Evolutionary conservation across 2,888 invertebrate genomes (phyloP), one percentile per base, ranked within the genome.

Genomic region (Scaeva pyrastri): DNA sequence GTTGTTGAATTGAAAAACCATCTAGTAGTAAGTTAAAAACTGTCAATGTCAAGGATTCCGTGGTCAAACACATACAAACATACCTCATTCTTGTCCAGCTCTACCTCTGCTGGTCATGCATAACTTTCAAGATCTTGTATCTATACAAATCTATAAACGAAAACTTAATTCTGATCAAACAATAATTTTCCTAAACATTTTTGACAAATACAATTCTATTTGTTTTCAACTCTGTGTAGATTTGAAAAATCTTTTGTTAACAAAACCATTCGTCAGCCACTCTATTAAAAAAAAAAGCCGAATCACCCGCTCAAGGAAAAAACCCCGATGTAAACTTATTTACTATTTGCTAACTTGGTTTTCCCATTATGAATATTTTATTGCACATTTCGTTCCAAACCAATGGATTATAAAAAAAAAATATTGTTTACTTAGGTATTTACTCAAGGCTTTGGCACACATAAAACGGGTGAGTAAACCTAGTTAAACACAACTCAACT

Each of bases 401-500:
- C 48, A 23, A 14, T 21, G 10, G 12, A 12, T 5, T 31, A 31
- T 7, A 10, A 23, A 1, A 19, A 31, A 64, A 70, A 58, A 60
- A 71, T 74, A 58, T 21, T 82, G 77, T 82, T 82, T 86, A 41
- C 64, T 31, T 23, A n/a, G n/a, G n/a, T n/a, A 71, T 71, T 73
- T 81, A 86, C 85, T 73, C 73, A 73, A 68, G 62, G 58, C 58
- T 70, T 58, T 82, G n/a, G n/a, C n/a, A n/a, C n/a, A n/a, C 82
- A 86, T 86, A 86, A 86, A 86, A 86, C 82, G 86, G 86, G 82
- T 86, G 86, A 86, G 74, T 82, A 82, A 86, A 86, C 77, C 82
- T 82, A 82, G 82, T 86, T 86, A 82, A 86, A 86, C 86, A 86
- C 86, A 86, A 86, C 73, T 82, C 82, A 86, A 77, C 86, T 82